Evolutionary conservation across 2,113 vertebrate genomes (phyloP).

Genomic region (Clarias magur): DNA sequence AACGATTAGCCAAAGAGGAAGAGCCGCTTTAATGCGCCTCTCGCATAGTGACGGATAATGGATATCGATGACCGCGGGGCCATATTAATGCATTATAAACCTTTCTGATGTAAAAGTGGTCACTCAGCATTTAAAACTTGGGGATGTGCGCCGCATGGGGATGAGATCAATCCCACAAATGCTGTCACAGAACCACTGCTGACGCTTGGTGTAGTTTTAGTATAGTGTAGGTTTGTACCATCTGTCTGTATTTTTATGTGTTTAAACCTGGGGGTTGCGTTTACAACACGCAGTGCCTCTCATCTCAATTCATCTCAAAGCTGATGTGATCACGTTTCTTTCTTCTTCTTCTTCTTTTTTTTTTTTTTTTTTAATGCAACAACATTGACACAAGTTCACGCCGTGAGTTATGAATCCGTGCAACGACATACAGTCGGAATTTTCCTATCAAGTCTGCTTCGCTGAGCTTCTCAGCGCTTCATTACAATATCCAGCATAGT

Average conservation of each 20-base stretch:
- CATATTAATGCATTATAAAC: slow-evolving; percentile 2
- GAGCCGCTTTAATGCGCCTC: slow-evolving; percentile 5
- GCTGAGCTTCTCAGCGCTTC: neutral
- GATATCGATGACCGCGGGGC: neutral
- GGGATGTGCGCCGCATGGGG: neutral
- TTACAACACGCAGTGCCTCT: neutral
- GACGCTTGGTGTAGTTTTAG: neutral
- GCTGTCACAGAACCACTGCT: neutral
- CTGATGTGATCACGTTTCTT: neutral
- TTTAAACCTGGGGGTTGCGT: neutral
- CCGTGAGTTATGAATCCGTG: too few species aligned
- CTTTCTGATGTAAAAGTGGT: neutral
- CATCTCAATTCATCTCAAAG: neutral
- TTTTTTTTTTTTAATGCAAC: too few species aligned
- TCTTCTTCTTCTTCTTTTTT: too few species aligned
- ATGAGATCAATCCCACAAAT: neutral
- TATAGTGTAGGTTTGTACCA: neutral
- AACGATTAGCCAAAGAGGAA: neutral
- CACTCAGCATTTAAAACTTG: neutral
- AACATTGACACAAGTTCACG: neutral
- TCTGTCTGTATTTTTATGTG: slow-evolving; percentile 16
- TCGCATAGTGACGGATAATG: neutral
- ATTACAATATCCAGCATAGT: slow-evolving; percentile 2
- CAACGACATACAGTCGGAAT: neutral
- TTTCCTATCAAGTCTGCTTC: slow-evolving; percentile 12